Percentiles rank a stretch among this genome's conserved stretches.
Evolutionary conservation across 2,797 vertebrate genomes (phyloP).

Genomic region (Tenualosa ilisha): DNA sequence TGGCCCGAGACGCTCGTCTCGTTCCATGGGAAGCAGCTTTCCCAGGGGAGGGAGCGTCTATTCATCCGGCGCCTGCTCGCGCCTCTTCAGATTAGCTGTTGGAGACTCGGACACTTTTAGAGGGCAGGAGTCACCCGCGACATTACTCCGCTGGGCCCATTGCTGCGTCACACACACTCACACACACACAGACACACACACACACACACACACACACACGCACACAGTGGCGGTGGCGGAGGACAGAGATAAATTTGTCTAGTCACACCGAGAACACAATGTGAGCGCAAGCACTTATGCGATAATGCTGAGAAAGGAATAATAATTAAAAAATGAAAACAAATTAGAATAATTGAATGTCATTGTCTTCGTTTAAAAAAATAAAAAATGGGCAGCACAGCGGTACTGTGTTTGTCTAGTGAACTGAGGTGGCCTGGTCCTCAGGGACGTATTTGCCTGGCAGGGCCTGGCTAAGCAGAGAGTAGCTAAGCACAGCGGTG

Average conservation of each 20-base stretch:
- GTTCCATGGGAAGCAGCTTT: neutral
- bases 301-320: neutral
- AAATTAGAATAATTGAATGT: neutral
- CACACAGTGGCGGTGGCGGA: constrained; percentile 36
- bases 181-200: neutral
- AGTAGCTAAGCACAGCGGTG: neutral
- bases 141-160: neutral
- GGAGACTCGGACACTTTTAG: neutral
- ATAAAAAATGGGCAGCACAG: neutral
- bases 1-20: neutral
- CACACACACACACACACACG: constrained; percentile 40
- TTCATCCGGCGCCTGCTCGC: neutral
- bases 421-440: neutral
- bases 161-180: neutral
- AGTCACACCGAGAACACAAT: neutral
- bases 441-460: neutral
- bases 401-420: neutral
- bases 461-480: neutral
- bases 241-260: neutral
- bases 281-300: neutral
- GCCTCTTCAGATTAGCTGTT: neutral
- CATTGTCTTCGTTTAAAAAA: neutral
- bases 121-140: constrained; percentile 6
- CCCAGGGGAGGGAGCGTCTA: neutral
- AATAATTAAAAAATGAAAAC: neutral